Conservation (phyloP, 1,140 invertebrate species). For the Streblospio benedicti region DNA sequence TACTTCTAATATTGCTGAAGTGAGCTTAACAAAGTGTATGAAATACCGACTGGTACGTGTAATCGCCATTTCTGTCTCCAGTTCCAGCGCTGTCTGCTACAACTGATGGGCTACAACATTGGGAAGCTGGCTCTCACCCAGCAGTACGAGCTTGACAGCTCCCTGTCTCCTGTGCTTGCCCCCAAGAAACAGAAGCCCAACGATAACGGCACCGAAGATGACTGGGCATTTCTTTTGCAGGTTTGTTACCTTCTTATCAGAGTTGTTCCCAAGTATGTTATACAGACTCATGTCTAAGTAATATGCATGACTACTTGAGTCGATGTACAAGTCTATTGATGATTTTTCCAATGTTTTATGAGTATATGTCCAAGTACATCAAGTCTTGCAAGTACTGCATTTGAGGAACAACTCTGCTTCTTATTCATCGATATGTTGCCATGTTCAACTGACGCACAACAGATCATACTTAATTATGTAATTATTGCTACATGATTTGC, state of each 20-base stretch:
- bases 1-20: too few relatives aligned
- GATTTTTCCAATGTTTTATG: neutral
- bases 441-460: too few relatives aligned
- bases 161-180: conserved; percentile 36
- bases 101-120: conserved; percentile 64
- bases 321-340: neutral
- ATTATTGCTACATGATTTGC: neutral
- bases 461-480: conserved; percentile 8
- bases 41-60: too few relatives aligned
- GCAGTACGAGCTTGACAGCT: conserved; percentile 48
- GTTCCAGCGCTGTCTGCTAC: conserved; percentile 55
- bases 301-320: neutral
- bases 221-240: conserved; percentile 37
- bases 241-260: neutral
- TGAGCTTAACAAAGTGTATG: too few relatives aligned
- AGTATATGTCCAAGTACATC: too few relatives aligned
- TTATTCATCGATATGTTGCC: too few relatives aligned
- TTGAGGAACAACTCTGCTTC: too few relatives aligned
- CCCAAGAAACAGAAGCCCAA: conserved; percentile 57
- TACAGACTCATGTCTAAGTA: neutral
- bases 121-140: conserved; percentile 53
- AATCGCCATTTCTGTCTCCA: too few relatives aligned
- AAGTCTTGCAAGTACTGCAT: too few relatives aligned
- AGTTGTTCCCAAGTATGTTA: neutral
- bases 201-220: conserved; percentile 49